Conservation (phyloP, 2,113 vertebrate species). For the Chloebia gouldiae region DNA sequence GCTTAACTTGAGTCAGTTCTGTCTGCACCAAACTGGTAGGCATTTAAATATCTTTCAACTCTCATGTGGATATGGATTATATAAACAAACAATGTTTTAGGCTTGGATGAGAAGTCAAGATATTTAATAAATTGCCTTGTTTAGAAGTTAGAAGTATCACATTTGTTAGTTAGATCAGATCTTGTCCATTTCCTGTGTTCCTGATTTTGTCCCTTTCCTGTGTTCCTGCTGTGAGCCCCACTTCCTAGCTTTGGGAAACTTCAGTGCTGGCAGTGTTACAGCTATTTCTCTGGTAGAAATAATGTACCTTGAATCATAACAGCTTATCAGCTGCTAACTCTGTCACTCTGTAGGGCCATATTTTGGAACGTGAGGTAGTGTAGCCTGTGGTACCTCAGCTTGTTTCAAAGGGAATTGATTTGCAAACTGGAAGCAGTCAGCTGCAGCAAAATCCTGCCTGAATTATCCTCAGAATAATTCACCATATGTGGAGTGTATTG, state of each 20-base stretch:
- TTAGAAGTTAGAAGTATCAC: background rate
- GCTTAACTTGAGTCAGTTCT: background rate
- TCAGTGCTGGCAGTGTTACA: accelerated
- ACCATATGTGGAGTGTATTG: accelerated
- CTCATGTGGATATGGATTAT: background rate
- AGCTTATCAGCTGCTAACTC: background rate
- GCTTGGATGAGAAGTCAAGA: background rate
- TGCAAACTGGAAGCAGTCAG: background rate
- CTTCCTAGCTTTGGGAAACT: background rate
- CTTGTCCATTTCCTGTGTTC: background rate
- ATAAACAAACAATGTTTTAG: background rate
- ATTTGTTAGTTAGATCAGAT: background rate
- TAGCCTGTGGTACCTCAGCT: background rate
- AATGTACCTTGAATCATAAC: background rate
- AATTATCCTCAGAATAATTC: background rate
- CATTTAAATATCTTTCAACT: background rate
- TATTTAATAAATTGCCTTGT: background rate
- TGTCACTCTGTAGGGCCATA: background rate
- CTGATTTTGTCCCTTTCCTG: background rate
- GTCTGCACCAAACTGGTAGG: background rate
- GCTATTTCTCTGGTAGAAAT: background rate
- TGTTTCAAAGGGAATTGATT: background rate
- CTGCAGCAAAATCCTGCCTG: background rate
- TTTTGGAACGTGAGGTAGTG: background rate
- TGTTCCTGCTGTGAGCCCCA: background rate